These are phyloP conservation scores for Alligator mississippiensis DNA, from an alignment of 2,113 vertebrate genomes.

Conservation along the genomic window DNA sequence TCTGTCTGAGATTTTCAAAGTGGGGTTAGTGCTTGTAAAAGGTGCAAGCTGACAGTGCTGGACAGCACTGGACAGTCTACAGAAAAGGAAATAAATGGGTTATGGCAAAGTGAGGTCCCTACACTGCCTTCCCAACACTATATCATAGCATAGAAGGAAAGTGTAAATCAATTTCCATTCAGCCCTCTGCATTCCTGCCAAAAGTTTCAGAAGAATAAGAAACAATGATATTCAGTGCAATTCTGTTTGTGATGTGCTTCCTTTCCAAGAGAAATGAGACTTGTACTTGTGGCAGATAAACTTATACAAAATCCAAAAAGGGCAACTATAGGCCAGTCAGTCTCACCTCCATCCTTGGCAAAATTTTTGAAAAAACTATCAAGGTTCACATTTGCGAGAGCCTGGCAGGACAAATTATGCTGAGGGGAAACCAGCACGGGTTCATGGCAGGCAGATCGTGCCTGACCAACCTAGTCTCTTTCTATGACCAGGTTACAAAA, in stretches of 20 bases:
- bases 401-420: too few species aligned
- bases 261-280: neutral
- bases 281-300: neutral
- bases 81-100: neutral
- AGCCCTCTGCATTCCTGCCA: neutral
- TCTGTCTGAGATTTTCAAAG: neutral
- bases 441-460: too few species aligned
- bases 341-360: too few species aligned
- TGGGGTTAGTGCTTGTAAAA: neutral
- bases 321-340: too few species aligned
- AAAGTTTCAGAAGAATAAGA: neutral
- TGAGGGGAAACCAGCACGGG: too few species aligned
- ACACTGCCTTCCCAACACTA: neutral
- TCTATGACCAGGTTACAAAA: too few species aligned
- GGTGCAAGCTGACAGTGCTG: neutral
- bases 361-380: too few species aligned
- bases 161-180: neutral
- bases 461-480: too few species aligned
- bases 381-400: too few species aligned
- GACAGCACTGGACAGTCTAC: neutral
- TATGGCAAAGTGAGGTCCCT: neutral
- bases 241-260: neutral
- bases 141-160: neutral
- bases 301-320: neutral
- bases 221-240: neutral